Evolutionary conservation across 2,888 invertebrate genomes (phyloP).

Genomic region (Hipparchia sbordonii): DNA sequence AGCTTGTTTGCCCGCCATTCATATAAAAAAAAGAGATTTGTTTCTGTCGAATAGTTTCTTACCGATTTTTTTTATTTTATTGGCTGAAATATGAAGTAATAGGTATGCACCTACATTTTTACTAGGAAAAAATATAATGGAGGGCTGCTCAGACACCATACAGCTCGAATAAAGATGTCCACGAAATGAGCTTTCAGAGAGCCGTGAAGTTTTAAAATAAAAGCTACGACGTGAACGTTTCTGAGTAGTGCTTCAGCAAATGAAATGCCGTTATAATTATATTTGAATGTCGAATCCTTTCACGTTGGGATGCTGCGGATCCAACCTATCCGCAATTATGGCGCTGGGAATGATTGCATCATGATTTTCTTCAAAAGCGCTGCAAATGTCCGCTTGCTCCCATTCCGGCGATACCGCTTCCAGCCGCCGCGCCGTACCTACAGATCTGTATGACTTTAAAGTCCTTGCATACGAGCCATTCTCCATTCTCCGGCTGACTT

Average conservation of each 20-base stretch:
- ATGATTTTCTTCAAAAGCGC: slow-evolving; percentile 44
- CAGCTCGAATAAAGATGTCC: slow-evolving; percentile 30
- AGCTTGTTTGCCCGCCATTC: no score
- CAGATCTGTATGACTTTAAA: slow-evolving; percentile 19
- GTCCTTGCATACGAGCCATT: not conserved
- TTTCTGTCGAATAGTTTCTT: no score
- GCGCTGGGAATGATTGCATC: slow-evolving; percentile 45
- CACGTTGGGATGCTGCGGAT: slow-evolving; percentile 39
- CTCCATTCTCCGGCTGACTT: not conserved
- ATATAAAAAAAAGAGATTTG: no score
- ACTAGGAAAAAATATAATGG: not conserved
- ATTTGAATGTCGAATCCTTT: slow-evolving; percentile 43
- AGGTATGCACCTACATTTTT: no score
- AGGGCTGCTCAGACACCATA: slow-evolving; percentile 4
- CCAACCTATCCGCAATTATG: slow-evolving; percentile 44
- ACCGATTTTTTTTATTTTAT: no score
- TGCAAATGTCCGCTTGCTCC: slow-evolving; percentile 38
- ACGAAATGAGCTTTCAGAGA: slow-evolving; percentile 31
- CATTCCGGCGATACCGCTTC: slow-evolving; percentile 33
- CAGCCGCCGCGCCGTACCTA: slow-evolving; percentile 6
- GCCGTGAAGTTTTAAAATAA: slow-evolving; percentile 32
- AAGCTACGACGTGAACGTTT: slow-evolving; percentile 27
- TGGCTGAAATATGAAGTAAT: no score
- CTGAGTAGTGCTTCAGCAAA: slow-evolving; percentile 37
- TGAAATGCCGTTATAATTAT: slow-evolving; percentile 42